phyloP scores from a whole-genome alignment of 2,888 invertebrate genomes.

The Aspidapion aeneum region DNA sequence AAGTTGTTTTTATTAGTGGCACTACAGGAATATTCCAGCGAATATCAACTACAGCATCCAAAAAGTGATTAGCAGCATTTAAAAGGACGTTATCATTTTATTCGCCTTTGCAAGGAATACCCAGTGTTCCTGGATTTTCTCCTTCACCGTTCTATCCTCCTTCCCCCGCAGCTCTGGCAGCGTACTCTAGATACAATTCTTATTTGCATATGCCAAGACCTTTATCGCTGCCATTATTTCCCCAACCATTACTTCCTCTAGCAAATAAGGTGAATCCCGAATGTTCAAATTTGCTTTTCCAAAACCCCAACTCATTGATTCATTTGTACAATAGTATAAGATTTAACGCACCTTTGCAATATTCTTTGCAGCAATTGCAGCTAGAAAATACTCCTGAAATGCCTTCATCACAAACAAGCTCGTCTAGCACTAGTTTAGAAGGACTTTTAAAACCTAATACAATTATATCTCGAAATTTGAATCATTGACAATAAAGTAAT shows the following conservation, averaged over 20 bases:
- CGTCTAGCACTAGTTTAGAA: constrained; percentile 21
- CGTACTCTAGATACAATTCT: constrained; percentile 64
- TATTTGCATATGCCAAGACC: constrained; percentile 55
- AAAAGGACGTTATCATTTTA: too few species aligned
- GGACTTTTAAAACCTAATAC: constrained; percentile 47
- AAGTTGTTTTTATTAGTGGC: constrained; percentile 96
- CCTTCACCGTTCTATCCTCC: constrained; percentile 51
- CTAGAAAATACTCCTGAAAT: background rate
- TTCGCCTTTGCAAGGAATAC: constrained; percentile 52
- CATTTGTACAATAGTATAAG: constrained; percentile 2
- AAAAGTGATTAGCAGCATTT: too few species aligned
- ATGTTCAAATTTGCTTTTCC: constrained; percentile 2
- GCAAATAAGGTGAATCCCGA: constrained; percentile 47
- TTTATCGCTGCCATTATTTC: constrained; percentile 43
- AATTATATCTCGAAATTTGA: constrained; percentile 38
- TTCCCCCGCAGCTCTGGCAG: constrained; percentile 50
- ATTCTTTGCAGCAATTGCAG: background rate
- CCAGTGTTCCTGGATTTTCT: constrained; percentile 42
- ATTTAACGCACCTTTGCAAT: too few species aligned
- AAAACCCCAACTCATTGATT: constrained; percentile 22
- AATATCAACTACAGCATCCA: too few species aligned
- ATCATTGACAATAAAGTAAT: too few species aligned
- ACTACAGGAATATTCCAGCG: constrained; percentile 94
- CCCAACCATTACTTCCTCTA: constrained; percentile 29
- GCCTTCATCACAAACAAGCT: background rate